Percentiles rank a stretch among this genome's conserved stretches.
phyloP scores from a whole-genome alignment of 2,113 vertebrate genomes.

The Osmerus eperlanus region DNA sequence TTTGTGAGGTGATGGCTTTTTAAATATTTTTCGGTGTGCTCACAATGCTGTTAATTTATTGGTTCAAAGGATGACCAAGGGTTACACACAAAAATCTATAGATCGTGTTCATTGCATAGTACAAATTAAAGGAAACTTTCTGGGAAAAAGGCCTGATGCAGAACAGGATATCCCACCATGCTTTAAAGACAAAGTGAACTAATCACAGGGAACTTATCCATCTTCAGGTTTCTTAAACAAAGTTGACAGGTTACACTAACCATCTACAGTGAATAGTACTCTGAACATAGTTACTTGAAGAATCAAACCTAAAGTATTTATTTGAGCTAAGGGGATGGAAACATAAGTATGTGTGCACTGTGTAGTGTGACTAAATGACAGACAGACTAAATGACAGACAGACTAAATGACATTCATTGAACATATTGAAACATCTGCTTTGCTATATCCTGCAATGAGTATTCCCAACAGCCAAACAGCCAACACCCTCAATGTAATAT shows the following conservation, averaged over 20 bases:
- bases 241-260: conserved; percentile 49
- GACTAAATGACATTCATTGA: conserved; percentile 7
- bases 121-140: no score
- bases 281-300: conserved; percentile 17
- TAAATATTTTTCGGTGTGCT: background rate
- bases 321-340: conserved; percentile 34
- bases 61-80: background rate
- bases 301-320: conserved; percentile 26
- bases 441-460: conserved; percentile 41
- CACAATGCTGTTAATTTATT: background rate
- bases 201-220: conserved; percentile 24
- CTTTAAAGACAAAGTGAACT: conserved; percentile 19
- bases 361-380: conserved; percentile 18
- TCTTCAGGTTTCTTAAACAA: conserved; percentile 51
- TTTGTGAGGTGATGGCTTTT: background rate
- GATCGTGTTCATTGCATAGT: background rate
- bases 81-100: background rate
- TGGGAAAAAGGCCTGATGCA: background rate
- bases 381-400: conserved; percentile 14
- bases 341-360: conserved; percentile 21
- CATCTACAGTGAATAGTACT: conserved; percentile 9
- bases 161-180: conserved; percentile 20
- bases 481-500: conserved; percentile 54
- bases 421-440: conserved; percentile 51
- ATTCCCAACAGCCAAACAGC: conserved; percentile 38